Base-by-base conservation (phyloP, 2,888 invertebrate species). In the Pardosa pseudoannulata region DNA sequence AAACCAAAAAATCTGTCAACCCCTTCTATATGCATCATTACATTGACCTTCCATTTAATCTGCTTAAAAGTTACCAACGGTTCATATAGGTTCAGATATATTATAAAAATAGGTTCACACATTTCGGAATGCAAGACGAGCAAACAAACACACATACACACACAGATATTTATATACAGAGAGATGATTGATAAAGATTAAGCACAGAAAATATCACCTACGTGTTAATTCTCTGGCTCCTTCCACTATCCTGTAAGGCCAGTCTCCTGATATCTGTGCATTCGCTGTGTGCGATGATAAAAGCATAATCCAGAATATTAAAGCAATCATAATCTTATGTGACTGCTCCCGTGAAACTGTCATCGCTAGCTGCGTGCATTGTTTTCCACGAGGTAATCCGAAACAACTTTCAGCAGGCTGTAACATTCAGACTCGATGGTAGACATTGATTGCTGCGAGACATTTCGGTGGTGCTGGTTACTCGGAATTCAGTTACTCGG, bases 281-380 rank as follows among this genome's bases (percentile, higher is more conserved):
- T 71, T 56, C 2, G 28, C 19, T 7, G 32, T 64, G 16, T 62
- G 39, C 19, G 41, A 71, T 9, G 64, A n/a, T 19, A 64, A 16
- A 31, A 39, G 29, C 29, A 62, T 27, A 3, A 64, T 62, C 16
- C 71, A 19, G n/a, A 64, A n/a, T 23, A 50, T 74, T n/a, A 74
- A 9, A 13, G 68, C 19, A 7, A 74, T 0, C 29, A 81, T 29
- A 41, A 31, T 65, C 62, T 28, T 82, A 83, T 29, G 82, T 83
- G 46, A 83, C 62, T 41, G 82, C 82, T 1, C 71, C 76, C 36
- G 71, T 68, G 28, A 56, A 67, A 56, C 13, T 32, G 32, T 67
- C 32, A 36, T 36, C 16, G 32, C 19, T n/a, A 67, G 36, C 19
- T 36, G 31, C 36, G 67, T 13, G n/a, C 67, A 67, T 67, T 36